These are phyloP conservation scores for Amphiprion percula DNA, from an alignment of 2,113 vertebrate genomes.

Conservation along the genomic window DNA sequence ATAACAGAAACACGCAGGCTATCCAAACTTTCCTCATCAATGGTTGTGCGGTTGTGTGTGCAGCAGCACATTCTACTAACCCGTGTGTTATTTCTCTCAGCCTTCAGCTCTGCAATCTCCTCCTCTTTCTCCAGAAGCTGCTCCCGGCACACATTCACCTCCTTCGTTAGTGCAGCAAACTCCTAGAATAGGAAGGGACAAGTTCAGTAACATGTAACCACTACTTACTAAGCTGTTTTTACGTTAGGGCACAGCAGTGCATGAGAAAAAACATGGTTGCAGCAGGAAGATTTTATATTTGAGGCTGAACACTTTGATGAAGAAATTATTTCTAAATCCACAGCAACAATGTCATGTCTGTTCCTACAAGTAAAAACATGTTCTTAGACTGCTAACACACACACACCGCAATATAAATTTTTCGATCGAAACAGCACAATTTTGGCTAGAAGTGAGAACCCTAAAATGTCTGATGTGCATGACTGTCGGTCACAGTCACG, in stretches of 20 bases:
- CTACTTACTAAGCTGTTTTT: neutral
- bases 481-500: too few relatives aligned
- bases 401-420: too few relatives aligned
- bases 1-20: conserved; percentile 13
- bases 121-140: conserved; percentile 97
- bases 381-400: too few relatives aligned
- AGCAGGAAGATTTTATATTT: neutral
- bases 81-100: conserved; percentile 96
- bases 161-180: conserved; percentile 96
- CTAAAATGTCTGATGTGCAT: too few relatives aligned
- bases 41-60: neutral
- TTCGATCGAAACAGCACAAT: too few relatives aligned
- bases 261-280: neutral
- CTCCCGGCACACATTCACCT: conserved; percentile 93
- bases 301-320: neutral
- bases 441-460: too few relatives aligned
- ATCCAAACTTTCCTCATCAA: neutral
- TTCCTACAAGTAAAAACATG: too few relatives aligned
- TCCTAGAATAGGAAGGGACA: conserved; percentile 83
- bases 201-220: neutral
- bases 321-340: neutral
- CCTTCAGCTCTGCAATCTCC: conserved; percentile 96
- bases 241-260: too few relatives aligned
- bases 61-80: conserved; percentile 78
- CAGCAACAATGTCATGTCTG: too few relatives aligned